phyloP scores from a whole-genome alignment of 1,140 invertebrate genomes.

The Platyscapa corneri region DNA sequence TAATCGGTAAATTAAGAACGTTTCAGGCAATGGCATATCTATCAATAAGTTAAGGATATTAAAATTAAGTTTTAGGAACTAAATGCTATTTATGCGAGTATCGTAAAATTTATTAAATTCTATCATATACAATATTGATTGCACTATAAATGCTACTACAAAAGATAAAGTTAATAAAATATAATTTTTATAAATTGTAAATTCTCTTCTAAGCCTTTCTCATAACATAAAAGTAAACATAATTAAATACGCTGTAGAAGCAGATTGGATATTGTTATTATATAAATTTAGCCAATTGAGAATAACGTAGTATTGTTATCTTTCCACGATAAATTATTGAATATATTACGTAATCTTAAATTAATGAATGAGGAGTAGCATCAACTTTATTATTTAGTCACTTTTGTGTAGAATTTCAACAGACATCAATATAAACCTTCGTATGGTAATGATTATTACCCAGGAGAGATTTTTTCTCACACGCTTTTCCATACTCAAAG shows the following conservation, averaged over 20 bases:
- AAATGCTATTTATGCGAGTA: too few relatives aligned
- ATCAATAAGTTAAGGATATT: too few relatives aligned
- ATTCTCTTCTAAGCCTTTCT: neutral
- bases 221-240: neutral
- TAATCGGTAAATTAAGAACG: too few relatives aligned
- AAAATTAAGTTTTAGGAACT: too few relatives aligned
- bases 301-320: neutral
- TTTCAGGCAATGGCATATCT: too few relatives aligned
- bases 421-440: neutral
- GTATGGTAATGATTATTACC: neutral
- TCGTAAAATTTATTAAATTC: neutral
- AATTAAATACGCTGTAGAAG: neutral
- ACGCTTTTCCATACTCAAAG: neutral
- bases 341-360: too few relatives aligned
- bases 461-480: neutral
- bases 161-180: neutral
- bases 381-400: neutral
- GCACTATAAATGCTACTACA: neutral
- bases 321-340: too few relatives aligned
- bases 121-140: neutral
- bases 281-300: neutral
- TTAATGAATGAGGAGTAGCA: neutral
- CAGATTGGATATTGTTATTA: neutral
- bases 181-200: neutral
- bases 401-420: neutral